These are phyloP conservation scores for Pogonocichla stellata DNA, from an alignment of 2,113 vertebrate species.

Conservation along the genomic window DNA sequence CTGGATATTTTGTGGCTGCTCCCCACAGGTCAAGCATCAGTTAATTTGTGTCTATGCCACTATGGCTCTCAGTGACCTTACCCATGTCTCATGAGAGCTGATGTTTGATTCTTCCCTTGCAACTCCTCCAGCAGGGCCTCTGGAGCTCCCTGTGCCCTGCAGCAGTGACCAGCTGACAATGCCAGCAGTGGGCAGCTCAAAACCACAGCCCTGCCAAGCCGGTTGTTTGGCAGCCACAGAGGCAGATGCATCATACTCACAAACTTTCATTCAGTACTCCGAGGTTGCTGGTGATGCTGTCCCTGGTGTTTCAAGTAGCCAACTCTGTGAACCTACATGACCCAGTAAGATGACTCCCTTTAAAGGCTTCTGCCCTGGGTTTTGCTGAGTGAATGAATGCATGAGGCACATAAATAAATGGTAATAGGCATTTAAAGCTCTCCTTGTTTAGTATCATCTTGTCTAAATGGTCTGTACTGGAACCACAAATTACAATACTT, in stretches of 20 bases:
- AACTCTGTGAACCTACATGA: neutral
- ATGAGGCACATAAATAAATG: neutral
- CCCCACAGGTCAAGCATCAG: neutral
- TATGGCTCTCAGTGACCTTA: neutral
- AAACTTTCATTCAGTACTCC: neutral
- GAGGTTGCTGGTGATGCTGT: neutral
- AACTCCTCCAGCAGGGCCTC: neutral
- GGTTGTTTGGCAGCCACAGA: neutral
- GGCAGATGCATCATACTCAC: neutral
- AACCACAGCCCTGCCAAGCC: neutral
- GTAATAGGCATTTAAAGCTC: neutral
- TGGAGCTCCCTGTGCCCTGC: neutral
- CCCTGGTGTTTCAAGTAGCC: neutral
- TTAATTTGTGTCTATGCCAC: neutral
- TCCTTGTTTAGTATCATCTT: neutral
- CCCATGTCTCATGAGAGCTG: neutral
- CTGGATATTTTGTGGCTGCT: neutral
- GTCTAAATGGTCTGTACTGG: neutral
- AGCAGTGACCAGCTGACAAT: neutral
- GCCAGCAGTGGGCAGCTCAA: neutral
- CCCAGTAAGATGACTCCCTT: rapidly evolving
- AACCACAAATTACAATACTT: neutral
- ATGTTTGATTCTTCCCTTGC: neutral
- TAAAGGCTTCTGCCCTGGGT: neutral
- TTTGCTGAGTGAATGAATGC: neutral